Conservation (phyloP, 2,113 vertebrate genomes). For the Tychaedon coryphoeus region DNA sequence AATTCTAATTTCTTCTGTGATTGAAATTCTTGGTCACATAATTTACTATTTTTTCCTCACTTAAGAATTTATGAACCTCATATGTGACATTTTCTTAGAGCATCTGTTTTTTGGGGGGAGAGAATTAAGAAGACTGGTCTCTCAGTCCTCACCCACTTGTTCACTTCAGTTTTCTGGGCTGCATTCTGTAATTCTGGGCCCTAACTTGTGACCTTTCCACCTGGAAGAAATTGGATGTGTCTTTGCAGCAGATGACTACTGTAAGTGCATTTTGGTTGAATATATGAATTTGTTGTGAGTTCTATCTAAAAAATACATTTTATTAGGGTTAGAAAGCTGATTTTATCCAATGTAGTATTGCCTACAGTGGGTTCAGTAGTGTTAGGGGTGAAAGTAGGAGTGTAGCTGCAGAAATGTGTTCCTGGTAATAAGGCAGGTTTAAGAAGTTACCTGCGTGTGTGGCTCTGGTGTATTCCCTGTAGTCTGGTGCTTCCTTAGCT, state of each 20-base stretch:
- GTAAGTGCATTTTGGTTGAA: neutral
- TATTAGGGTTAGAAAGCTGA: neutral
- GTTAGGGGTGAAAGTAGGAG: neutral
- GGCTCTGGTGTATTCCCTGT: neutral
- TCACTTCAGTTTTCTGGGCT: neutral
- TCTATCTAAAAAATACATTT: neutral
- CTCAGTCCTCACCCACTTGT: neutral
- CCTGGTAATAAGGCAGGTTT: neutral
- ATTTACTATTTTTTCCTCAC: neutral
- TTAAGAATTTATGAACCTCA: neutral
- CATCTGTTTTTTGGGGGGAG: fast-evolving
- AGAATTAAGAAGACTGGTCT: neutral
- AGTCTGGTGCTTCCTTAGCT: neutral
- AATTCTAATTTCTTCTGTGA: neutral
- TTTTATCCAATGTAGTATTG: neutral
- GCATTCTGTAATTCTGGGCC: neutral
- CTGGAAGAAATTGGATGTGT: neutral
- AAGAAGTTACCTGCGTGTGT: neutral
- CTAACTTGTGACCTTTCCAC: neutral
- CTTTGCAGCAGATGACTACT: neutral
- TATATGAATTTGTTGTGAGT: neutral
- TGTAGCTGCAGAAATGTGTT: neutral
- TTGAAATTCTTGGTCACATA: neutral
- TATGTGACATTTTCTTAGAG: neutral
- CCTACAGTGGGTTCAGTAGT: neutral